Conservation (phyloP, 2,113 vertebrate species). For the Turdus rufiventris region DNA sequence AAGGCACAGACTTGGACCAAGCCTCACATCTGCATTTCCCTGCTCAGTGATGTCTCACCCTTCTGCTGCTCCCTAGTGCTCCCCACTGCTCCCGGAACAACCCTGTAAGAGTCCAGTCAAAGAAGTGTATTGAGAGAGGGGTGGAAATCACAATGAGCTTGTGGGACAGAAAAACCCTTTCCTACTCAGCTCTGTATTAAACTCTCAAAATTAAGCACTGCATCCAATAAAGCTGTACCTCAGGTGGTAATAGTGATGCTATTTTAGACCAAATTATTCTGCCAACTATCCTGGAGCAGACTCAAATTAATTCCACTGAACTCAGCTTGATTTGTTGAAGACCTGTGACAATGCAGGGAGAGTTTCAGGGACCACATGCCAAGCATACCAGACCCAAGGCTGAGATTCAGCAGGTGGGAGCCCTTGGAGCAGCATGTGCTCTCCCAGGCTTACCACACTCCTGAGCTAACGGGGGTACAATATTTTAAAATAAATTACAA, state of each 20-base stretch:
- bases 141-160: neutral
- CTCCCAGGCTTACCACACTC: neutral
- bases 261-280: constrained; percentile 3
- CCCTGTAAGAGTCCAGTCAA: neutral
- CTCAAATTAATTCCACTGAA: constrained; percentile 26
- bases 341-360: neutral
- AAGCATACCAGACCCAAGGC: neutral
- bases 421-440: neutral
- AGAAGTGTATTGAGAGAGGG: neutral
- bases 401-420: neutral
- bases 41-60: neutral
- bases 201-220: neutral
- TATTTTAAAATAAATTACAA: neutral
- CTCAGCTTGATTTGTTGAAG: neutral
- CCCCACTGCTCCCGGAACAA: neutral
- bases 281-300: constrained; percentile 13
- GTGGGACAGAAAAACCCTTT: neutral
- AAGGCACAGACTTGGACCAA: neutral
- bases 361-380: neutral
- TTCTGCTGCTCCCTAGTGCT: neutral
- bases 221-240: neutral
- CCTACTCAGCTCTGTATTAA: neutral
- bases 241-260: neutral
- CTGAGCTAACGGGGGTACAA: fast-evolving
- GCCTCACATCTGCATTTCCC: neutral